Percentiles rank a stretch among this genome's conserved stretches.
Conservation (phyloP, 2,113 vertebrate species). For the Takifugu flavidus region DNA sequence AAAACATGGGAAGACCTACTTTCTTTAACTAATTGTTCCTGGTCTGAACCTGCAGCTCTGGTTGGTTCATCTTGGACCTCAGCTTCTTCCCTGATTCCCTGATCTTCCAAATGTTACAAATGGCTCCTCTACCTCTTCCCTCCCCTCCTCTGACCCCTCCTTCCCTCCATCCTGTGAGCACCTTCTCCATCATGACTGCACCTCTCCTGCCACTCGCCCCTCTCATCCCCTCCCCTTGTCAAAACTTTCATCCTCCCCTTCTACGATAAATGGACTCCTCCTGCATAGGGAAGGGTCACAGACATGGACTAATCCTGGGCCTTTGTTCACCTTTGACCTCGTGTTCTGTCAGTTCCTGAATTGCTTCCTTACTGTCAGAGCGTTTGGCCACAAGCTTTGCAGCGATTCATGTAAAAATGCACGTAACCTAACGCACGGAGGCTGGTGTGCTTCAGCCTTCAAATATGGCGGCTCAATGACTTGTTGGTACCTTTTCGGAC, state of each 20-base stretch:
- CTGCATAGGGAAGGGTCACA: constrained; percentile 26
- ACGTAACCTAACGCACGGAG: constrained; percentile 28
- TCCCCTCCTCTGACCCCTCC: constrained; percentile 55
- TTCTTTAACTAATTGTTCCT: no score
- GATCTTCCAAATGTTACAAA: constrained; percentile 12
- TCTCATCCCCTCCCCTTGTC: constrained; percentile 22
- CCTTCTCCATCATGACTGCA: constrained; percentile 40
- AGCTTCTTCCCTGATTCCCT: constrained; percentile 11
- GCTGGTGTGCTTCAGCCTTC: constrained; percentile 15
- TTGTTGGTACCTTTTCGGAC: constrained; percentile 87
- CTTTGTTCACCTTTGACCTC: constrained; percentile 37
- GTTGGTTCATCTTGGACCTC: background rate
- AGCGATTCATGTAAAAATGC: constrained; percentile 43
- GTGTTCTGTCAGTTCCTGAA: constrained; percentile 14
- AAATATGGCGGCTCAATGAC: background rate
- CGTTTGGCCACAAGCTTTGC: constrained; percentile 39
- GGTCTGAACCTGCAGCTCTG: no score
- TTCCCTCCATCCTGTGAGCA: constrained; percentile 40
- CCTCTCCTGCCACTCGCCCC: constrained; percentile 41
- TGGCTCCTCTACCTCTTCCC: constrained; percentile 29
- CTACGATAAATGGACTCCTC: constrained; percentile 55
- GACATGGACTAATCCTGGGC: constrained; percentile 40
- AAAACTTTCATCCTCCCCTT: constrained; percentile 40
- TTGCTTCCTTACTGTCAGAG: constrained; percentile 22
- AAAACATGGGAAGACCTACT: background rate